These are phyloP conservation scores for Chydorus sphaericus DNA, from an alignment of 2,888 invertebrate genomes.

Conservation along the genomic window DNA sequence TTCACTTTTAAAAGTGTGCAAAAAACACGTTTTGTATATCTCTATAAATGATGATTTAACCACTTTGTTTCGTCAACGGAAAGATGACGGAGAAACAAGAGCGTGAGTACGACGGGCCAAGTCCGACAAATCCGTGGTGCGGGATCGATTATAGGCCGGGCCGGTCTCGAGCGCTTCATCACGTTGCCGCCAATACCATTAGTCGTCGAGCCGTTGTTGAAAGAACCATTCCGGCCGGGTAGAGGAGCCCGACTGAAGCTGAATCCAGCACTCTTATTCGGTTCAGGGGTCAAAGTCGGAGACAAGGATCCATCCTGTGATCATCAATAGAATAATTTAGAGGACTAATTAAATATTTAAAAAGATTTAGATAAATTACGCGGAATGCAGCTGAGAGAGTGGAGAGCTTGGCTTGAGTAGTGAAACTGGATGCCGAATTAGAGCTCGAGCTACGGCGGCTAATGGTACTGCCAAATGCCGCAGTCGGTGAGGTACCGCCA, in stretches of 20 bases:
- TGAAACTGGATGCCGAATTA: constrained; percentile 7
- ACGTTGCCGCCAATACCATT: background rate
- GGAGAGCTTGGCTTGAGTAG: constrained; percentile 3
- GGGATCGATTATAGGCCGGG: constrained; percentile 5
- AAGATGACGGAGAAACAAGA: background rate
- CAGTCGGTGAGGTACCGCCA: background rate
- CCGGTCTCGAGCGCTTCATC: background rate
- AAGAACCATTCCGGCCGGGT: constrained; percentile 3
- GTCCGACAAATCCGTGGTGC: constrained; percentile 3
- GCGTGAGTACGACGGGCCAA: constrained; percentile 2
- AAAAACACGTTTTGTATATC: too few species aligned
- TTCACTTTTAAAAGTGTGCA: too few species aligned
- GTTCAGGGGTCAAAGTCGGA: constrained; percentile 11
- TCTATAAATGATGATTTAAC: too few species aligned
- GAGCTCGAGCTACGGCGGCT: background rate
- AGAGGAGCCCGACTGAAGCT: constrained; percentile 10
- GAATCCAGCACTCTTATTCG: constrained; percentile 9
- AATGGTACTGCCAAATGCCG: too few species aligned
- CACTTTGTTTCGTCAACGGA: too few species aligned
- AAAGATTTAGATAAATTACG: too few species aligned
- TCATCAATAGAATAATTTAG: background rate
- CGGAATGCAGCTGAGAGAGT: background rate
- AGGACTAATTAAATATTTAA: background rate
- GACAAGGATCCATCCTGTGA: constrained; percentile 11
- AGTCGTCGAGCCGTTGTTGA: too few species aligned